Percentiles rank a stretch among this genome's conserved stretches.
These are phyloP conservation scores for Merluccius polli DNA, from an alignment of 2,797 vertebrate genomes.

Conservation along the genomic window DNA sequence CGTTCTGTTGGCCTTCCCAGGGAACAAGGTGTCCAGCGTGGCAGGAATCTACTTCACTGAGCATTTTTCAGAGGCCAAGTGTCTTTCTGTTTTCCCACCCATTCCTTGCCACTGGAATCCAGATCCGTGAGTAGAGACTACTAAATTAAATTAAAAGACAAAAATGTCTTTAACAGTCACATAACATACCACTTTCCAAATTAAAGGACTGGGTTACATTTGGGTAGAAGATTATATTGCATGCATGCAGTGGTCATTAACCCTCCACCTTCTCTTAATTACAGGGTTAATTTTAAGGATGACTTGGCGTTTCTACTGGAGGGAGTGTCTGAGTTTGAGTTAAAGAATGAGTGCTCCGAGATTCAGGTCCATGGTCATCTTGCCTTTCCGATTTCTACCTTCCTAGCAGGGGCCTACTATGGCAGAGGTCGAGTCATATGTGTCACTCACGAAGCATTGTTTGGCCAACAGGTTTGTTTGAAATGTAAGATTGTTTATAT, in stretches of 20 bases:
- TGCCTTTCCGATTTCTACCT: constrained; percentile 76
- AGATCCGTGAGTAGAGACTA: not conserved
- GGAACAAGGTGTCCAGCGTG: too few relatives aligned
- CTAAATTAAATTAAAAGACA: not conserved
- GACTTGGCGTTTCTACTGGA: constrained; percentile 73
- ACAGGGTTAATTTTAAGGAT: constrained; percentile 59
- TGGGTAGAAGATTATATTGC: not conserved
- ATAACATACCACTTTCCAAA: not conserved
- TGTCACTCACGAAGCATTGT: constrained; percentile 65
- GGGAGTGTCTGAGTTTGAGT: constrained; percentile 68
- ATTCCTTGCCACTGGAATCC: not conserved
- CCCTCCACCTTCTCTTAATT: constrained; percentile 6
- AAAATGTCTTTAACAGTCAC: not conserved
- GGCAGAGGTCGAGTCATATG: constrained; percentile 76
- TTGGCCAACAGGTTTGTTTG: constrained; percentile 45
- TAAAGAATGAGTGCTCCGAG: constrained; percentile 56
- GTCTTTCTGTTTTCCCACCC: too few relatives aligned
- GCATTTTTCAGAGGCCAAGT: constrained; percentile 13
- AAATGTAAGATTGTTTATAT: not conserved
- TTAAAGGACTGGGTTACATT: not conserved
- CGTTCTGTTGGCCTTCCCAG: too few relatives aligned
- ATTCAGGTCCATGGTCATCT: constrained; percentile 75
- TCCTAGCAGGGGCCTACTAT: constrained; percentile 76
- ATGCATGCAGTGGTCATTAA: not conserved
- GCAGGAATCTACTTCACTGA: constrained; percentile 78